Base-by-base conservation (phyloP, 2,113 vertebrate genomes). In the Hassar affinis region DNA sequence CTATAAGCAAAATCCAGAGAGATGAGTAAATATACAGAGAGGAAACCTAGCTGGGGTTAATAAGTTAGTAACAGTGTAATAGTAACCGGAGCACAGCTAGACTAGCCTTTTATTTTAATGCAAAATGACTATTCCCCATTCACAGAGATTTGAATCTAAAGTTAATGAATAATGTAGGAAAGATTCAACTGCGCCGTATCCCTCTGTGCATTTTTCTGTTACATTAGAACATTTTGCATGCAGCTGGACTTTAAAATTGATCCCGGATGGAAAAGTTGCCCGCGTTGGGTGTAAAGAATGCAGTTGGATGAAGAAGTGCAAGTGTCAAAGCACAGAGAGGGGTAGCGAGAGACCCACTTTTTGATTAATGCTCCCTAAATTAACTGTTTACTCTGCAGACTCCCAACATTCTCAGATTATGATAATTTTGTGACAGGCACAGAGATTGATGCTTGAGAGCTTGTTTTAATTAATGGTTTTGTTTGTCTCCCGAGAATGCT, bases 321-420 rank as follows among this genome's bases (percentile, higher is more conserved):
- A 85, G 86, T 88, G 86, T 83, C 84, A 85, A 59, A 89, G 68
- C 87, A 85, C 87, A 88, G 85, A 87, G 85, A 86, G 87, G 87
- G 87, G 86, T 86, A 83, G 69, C 85, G 80, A 83, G 74, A 87
- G 81, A n/a, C 78, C 85, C 84, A 88, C 85, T 87, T 85, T 88
- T 85, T 88, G 87, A 88, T 88, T 88, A 88, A 88, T 88, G 86
- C 84, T 86, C 81, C 85, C 81, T 87, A 88, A 87, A 87, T 87
- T 86, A 88, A 87, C 85, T 88, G 87, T 88, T 88, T 88, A 87
- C 87, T 88, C 87, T 88, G 83, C 85, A 88, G 87, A 88, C 85
- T 87, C 86, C 82, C 84, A 83, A 86, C 87, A 85, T 87, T 88
- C 81, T 81, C 79, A 87, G 86, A 87, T 86, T 88, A 88, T 88